Percentiles rank a stretch among this genome's conserved stretches.
These are phyloP conservation scores for Odobenus rosmarus DNA, from an alignment of 2,113 vertebrate species.

Conservation along the genomic window DNA sequence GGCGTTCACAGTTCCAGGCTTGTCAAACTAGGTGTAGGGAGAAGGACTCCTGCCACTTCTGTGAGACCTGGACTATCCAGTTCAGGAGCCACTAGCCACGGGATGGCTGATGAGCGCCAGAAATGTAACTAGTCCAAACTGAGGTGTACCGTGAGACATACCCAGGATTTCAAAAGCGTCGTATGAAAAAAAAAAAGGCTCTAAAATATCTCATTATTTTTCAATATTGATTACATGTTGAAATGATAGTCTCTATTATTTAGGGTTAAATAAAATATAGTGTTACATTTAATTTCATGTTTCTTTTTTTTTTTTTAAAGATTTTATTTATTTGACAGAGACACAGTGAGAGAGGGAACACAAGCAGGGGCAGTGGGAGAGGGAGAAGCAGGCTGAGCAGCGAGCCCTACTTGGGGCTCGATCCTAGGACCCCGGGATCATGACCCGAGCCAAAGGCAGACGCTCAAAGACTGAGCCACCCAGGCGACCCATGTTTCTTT, in stretches of 20 bases:
- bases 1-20: background rate
- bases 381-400: no score
- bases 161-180: background rate
- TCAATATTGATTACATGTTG: background rate
- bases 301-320: background rate
- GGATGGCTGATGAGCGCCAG: background rate
- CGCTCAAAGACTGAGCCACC: no score
- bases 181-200: background rate
- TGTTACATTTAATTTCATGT: background rate
- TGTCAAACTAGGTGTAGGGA: background rate
- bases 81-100: background rate
- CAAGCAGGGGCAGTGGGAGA: no score
- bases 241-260: background rate
- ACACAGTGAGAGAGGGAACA: no score
- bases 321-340: no score
- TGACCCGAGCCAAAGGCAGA: no score
- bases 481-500: background rate
- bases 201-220: background rate
- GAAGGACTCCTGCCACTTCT: background rate
- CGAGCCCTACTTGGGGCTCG: no score
- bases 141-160: background rate
- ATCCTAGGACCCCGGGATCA: no score
- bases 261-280: background rate
- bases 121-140: background rate
- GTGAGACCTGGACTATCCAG: background rate